Conservation (phyloP, 2,797 vertebrate species). For the Valencia hispanica region DNA sequence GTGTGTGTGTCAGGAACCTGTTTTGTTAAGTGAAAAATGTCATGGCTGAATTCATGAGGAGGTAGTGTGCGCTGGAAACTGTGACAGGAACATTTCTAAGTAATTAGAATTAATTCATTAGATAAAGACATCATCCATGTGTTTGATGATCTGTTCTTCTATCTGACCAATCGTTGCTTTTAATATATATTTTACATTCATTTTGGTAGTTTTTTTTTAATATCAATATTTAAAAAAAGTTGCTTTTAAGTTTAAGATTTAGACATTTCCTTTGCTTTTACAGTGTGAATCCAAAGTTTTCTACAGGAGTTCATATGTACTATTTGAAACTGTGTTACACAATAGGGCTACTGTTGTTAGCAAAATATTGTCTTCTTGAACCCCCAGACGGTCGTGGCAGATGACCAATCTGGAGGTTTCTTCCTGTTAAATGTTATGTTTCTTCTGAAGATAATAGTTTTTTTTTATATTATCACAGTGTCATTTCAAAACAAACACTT, state of each 20-base stretch:
- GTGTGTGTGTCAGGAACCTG: not conserved
- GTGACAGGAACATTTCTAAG: no score
- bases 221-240: not conserved
- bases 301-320: not conserved
- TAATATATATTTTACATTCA: not conserved
- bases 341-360: not conserved
- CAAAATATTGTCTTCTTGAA: no score
- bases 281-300: not conserved
- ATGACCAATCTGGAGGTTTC: no score
- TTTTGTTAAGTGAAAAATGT: not conserved
- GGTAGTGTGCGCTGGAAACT: no score
- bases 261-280: no score
- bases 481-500: no score
- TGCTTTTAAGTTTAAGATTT: not conserved
- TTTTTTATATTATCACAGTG: no score
- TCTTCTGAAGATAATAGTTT: not conserved
- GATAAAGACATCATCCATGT: not conserved
- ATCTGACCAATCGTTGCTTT: not conserved
- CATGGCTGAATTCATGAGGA: not conserved
- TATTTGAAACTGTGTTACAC: not conserved
- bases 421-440: no score
- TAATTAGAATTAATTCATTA: no score
- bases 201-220: not conserved
- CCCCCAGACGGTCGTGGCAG: no score
- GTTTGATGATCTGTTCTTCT: not conserved